Conservation (phyloP, 1,140 invertebrate species). For the Anoplolepis gracilipes region DNA sequence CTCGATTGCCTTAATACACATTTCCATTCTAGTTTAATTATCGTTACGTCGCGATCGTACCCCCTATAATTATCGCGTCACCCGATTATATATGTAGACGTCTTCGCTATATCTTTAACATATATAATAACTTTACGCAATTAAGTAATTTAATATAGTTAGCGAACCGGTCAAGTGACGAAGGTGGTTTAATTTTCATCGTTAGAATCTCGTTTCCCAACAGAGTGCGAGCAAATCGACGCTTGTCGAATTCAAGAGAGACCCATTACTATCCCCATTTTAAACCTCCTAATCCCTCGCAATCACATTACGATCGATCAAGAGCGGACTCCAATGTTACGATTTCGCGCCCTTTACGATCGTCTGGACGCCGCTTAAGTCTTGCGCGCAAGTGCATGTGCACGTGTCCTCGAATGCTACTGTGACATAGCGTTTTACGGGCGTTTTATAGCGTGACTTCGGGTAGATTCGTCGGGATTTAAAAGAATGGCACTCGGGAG, state of each 20-base stretch:
- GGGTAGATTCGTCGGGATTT: slow-evolving; percentile 45
- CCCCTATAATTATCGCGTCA: background rate
- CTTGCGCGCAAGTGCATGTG: background rate
- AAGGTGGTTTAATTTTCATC: background rate
- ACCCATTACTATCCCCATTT: background rate
- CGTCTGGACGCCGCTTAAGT: background rate
- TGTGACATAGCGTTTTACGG: slow-evolving; percentile 38
- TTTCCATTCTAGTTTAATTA: slow-evolving; percentile 16
- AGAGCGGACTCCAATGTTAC: background rate
- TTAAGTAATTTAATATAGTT: slow-evolving; percentile 14
- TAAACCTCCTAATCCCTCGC: background rate
- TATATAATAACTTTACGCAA: slow-evolving; percentile 27
- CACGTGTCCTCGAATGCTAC: background rate
- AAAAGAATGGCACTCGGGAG: slow-evolving; percentile 13
- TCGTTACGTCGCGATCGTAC: background rate
- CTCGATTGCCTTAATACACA: background rate
- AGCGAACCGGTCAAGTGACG: background rate
- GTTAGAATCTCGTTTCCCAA: background rate
- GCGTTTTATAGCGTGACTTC: slow-evolving; percentile 49
- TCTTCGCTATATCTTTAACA: background rate
- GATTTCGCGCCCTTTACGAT: background rate
- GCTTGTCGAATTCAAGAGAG: background rate
- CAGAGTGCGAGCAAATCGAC: background rate
- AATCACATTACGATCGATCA: background rate
- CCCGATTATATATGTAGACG: background rate